Evolutionary conservation across 2,888 invertebrate species (phyloP).

Genomic region (Phorcus lineatus): DNA sequence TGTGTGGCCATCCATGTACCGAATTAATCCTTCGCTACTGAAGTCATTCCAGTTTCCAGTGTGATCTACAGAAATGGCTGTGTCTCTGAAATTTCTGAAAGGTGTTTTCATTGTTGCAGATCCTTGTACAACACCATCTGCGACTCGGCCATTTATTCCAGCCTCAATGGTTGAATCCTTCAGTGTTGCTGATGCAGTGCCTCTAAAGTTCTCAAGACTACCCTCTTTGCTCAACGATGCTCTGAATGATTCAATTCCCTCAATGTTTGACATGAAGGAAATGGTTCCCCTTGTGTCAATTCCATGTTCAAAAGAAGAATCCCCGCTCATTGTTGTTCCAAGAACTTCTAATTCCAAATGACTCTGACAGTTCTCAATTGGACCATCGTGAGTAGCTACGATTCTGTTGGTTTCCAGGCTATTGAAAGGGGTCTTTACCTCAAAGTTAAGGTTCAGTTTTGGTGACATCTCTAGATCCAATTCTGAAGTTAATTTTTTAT

Average conservation of each 20-base stretch:
- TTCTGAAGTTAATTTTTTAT: background rate
- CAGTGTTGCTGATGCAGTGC: background rate
- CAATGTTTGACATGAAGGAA: background rate
- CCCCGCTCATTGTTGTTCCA: background rate
- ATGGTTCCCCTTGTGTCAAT: background rate
- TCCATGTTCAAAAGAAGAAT: background rate
- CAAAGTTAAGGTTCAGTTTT: background rate
- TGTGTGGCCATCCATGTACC: conserved; percentile 33
- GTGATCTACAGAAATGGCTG: conserved; percentile 30
- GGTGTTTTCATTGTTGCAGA: conserved; percentile 29
- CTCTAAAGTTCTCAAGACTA: background rate
- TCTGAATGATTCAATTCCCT: background rate
- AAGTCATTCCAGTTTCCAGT: conserved; percentile 37
- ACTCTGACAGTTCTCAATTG: background rate
- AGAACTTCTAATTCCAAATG: conserved; percentile 1
- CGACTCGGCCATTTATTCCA: background rate
- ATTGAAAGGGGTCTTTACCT: background rate
- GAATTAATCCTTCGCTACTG: conserved; percentile 38
- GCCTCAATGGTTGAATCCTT: conserved; percentile 9
- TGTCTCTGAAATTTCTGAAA: conserved; percentile 11
- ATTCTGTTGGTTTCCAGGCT: background rate
- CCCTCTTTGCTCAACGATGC: background rate
- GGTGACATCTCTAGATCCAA: background rate
- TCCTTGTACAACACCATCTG: background rate
- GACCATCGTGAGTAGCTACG: background rate